phyloP scores from a whole-genome alignment of 2,113 vertebrate genomes.

The Trachemys scripta region DNA sequence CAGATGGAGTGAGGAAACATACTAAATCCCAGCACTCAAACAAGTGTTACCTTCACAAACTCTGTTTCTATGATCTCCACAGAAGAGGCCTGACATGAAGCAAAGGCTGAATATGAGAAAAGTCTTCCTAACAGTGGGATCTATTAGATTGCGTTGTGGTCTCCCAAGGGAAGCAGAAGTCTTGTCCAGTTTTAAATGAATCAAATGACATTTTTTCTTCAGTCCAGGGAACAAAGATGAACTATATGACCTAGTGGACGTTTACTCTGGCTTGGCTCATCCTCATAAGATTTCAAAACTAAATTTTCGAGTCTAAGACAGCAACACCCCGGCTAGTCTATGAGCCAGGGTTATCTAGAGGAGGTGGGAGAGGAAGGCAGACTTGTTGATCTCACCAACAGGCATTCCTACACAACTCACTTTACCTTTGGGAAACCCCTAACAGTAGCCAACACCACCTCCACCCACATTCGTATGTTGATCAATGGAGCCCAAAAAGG shows the following conservation, averaged over 20 bases:
- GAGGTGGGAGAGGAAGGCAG: background rate
- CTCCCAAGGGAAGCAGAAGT: background rate
- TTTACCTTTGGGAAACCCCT: background rate
- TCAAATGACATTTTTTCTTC: background rate
- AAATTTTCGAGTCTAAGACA: rapidly evolving
- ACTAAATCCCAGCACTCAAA: background rate
- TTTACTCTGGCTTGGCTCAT: background rate
- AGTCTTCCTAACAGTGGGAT: background rate
- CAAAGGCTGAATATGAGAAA: background rate
- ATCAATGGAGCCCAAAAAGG: background rate
- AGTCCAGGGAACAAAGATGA: background rate
- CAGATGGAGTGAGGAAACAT: background rate
- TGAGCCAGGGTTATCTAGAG: background rate
- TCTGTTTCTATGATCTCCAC: rapidly evolving
- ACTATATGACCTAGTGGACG: rapidly evolving
- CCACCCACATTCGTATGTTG: background rate
- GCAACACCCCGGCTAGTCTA: background rate
- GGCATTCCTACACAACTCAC: background rate
- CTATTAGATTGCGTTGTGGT: background rate
- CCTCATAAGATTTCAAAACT: background rate
- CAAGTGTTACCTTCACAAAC: background rate
- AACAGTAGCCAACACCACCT: background rate
- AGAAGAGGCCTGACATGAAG: background rate
- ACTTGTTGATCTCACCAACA: background rate
- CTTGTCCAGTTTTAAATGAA: too few species aligned